phyloP scores from a whole-genome alignment of 2,888 invertebrate species.

The Agrilus cyanescens region DNA sequence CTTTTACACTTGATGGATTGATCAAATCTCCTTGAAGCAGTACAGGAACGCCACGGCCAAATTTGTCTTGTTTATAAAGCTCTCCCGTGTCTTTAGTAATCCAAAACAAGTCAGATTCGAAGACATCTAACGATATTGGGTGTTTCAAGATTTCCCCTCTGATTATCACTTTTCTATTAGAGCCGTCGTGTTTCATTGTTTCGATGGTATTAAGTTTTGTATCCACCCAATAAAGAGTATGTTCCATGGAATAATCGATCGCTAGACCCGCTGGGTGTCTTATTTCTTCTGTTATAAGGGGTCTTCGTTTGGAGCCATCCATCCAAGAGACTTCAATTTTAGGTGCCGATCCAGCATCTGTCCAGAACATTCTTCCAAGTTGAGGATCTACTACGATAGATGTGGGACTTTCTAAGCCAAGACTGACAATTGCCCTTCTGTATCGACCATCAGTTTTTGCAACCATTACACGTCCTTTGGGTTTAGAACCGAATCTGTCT shows the following conservation, averaged over 20 bases:
- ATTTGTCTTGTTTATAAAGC: constrained; percentile 85
- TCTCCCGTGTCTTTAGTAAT: constrained; percentile 82
- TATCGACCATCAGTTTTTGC: constrained; percentile 84
- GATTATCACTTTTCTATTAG: constrained; percentile 57
- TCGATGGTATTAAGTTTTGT: constrained; percentile 85
- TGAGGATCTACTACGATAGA: constrained; percentile 82
- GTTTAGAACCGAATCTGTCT: constrained; percentile 61
- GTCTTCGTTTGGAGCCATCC: constrained; percentile 83
- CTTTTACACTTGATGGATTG: constrained; percentile 77
- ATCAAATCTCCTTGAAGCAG: constrained; percentile 71
- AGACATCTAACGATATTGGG: constrained; percentile 83
- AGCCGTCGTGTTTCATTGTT: constrained; percentile 71
- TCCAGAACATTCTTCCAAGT: constrained; percentile 82
- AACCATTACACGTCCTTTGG: constrained; percentile 73
- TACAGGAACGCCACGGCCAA: constrained; percentile 85
- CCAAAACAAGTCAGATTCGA: constrained; percentile 90
- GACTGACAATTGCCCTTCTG: constrained; percentile 63
- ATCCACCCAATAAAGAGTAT: constrained; percentile 92
- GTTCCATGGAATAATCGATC: constrained; percentile 82
- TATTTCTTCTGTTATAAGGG: constrained; percentile 69
- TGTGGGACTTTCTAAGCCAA: constrained; percentile 75
- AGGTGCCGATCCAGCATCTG: constrained; percentile 80
- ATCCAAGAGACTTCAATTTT: constrained; percentile 95
- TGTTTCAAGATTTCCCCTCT: constrained; percentile 64
- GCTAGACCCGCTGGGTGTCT: constrained; percentile 81